Percentiles rank a stretch among this genome's conserved stretches.
Evolutionary conservation across 2,888 invertebrate species (phyloP).

Genomic region (Ditylenchus weischeri): DNA sequence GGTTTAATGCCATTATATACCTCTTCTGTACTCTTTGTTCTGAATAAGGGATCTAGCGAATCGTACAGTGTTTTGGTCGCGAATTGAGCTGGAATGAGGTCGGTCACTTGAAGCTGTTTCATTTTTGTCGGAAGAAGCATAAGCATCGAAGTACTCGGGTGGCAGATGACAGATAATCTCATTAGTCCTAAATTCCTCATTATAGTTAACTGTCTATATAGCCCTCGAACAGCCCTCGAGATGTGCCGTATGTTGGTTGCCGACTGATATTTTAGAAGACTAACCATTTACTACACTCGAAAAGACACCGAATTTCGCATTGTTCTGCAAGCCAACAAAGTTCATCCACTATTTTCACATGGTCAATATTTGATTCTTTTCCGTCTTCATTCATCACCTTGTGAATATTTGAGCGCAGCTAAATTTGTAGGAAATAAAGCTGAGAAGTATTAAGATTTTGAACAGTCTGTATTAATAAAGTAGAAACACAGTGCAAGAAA

Average conservation of each 20-base stretch:
- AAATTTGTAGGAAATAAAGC: too few relatives aligned
- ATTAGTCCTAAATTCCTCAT: constrained; percentile 27
- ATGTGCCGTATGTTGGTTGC: too few relatives aligned
- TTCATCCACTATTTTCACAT: constrained; percentile 35
- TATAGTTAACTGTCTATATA: too few relatives aligned
- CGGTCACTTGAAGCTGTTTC: neutral
- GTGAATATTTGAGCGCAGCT: too few relatives aligned
- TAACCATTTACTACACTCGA: constrained; percentile 43
- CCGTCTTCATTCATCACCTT: neutral
- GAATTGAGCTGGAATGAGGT: neutral
- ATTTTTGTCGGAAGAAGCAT: constrained; percentile 3
- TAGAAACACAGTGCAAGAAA: too few relatives aligned
- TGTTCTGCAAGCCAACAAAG: constrained; percentile 45
- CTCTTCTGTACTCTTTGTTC: constrained; percentile 11
- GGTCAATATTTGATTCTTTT: constrained; percentile 20
- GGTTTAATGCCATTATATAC: neutral
- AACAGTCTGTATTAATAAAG: too few relatives aligned
- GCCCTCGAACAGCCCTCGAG: too few relatives aligned
- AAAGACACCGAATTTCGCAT: constrained; percentile 40
- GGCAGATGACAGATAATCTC: constrained; percentile 28
- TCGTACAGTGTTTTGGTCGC: constrained; percentile 10
- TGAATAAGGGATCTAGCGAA: constrained; percentile 29
- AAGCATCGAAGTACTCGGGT: constrained; percentile 13
- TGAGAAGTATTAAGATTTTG: too few relatives aligned
- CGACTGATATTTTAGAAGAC: constrained; percentile 7